Base-by-base conservation (phyloP, 1,140 invertebrate genomes). In the Cyphomyrmex costatus region DNA sequence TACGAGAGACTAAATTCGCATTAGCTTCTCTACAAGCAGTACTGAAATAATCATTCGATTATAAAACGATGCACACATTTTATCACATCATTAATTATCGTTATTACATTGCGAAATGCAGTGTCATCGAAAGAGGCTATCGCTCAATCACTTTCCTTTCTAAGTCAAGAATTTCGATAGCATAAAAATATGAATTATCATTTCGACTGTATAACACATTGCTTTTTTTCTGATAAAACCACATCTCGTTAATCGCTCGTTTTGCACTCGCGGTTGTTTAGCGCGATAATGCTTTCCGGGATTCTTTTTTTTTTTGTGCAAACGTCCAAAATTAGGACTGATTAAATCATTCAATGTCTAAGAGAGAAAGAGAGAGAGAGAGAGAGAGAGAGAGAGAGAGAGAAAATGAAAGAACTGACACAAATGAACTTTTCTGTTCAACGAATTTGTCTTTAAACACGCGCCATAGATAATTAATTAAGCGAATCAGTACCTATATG, bases 141-240 rank as follows among this genome's bases (percentile, higher is more conserved):
- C 63, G 42, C 49, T 61, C 65, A 66, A 79, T 61, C 16, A 14
- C 21, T 21, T 36, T 65, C 10, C 53, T 73, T 74, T 60, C 24
- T 46, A 73, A 42, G 10, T 30, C 19, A 53, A 73, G 46, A 78
- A 19, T 49, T n/a, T 49, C 58, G 27, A 33, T 30, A 85, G 46
- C 36, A n/a, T 60, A 74, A 87, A 89, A 76, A 79, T 76, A 10
- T 19, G 46, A 79, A 77, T 90, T 71, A 91, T 87, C 86, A 61
- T 30, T 88, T 80, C 82, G 24, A 87, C 85, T 89, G 79, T 89
- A 74, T 70, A 84, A 88, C 78, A 71, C 24, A 85, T 63, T 56
- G 79, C 63, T 86, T 78, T 88, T n/a, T 89, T 89, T 58, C 10
- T 79, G 33, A 87, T 78, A 58, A n/a, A n/a, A 87, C 36, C 56